A percentile compares a stretch with the other conserved stretches of the same genome.
Evolutionary conservation across 2,888 invertebrate genomes (phyloP).

Genomic region (Cylindroiulus punctatus): DNA sequence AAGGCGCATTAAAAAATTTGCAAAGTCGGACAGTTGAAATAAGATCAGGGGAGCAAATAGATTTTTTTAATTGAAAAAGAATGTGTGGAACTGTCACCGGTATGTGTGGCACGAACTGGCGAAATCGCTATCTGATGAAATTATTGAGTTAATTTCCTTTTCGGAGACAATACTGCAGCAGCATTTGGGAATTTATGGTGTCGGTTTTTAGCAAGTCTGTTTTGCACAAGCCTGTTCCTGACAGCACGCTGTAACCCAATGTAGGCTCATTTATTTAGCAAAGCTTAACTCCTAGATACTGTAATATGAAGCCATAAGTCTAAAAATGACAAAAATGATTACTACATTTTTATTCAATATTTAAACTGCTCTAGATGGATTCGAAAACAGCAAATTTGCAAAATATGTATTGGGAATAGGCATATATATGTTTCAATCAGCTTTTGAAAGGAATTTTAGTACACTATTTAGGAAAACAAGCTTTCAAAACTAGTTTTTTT

Average conservation of each 20-base stretch:
- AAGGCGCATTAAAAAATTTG: no score
- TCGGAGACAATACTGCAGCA: neutral
- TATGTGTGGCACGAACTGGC: neutral
- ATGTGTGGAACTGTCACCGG: neutral
- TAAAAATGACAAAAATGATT: no score
- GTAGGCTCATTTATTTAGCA: neutral
- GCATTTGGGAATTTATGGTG: neutral
- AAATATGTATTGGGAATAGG: no score
- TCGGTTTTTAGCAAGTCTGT: neutral
- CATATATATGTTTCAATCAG: no score
- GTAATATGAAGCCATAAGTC: no score
- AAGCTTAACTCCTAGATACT: neutral
- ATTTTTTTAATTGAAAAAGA: neutral
- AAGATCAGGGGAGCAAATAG: neutral
- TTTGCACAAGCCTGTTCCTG: neutral
- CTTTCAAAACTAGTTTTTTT: no score
- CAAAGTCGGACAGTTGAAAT: neutral
- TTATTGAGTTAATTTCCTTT: neutral
- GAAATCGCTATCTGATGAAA: neutral
- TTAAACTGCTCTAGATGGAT: no score
- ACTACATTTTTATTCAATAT: no score
- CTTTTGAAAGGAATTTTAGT: no score
- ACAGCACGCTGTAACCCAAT: neutral
- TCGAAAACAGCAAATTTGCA: no score
- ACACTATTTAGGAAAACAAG: no score